Base-by-base conservation (phyloP, 2,888 invertebrate species). In the Polietes domitor region DNA sequence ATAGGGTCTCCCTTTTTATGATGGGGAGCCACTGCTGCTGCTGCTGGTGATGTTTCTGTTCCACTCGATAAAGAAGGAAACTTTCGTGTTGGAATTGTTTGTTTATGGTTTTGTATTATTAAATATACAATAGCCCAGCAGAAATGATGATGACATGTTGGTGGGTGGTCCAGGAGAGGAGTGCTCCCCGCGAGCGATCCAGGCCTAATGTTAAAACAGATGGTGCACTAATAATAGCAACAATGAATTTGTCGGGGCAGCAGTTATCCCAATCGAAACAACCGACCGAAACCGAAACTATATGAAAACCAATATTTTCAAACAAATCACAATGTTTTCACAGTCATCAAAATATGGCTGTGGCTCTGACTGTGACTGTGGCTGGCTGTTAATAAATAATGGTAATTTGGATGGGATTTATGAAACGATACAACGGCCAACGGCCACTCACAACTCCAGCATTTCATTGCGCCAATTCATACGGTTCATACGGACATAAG, bases 81-180 rank as follows among this genome's bases (percentile, higher is more conserved):
- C 15, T 68, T 68, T 68, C 43, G 43, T 43, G 41, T 43, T 68
- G 43, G 68, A 68, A 68, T 68, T 68, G 68, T 68, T 68, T 68
- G 68, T 68, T 68, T 68, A 43, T 43, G 68, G 68, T 24, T 24
- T 19, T 21, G 68, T 24, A 68, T 68, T 43, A 68, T 68, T 43
- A 43, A 68, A 68, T 68, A 68, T 43, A 68, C 68, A 68, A 68
- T 68, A 24, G 68, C 21, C 68, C 19, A 37, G 43, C 37, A 68
- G 24, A 43, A 68, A 68, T 68, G 68, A 68, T 65, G 65, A 65
- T 32, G 65, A 41, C 58, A 58, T 58, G 58, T 26, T 12, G 10
- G 58, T 15, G 24, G 12, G 24, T 12, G 24, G 26, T 58, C n/a
- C 47, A n/a, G 47, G 47, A 41, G 41, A 7, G 9, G 50, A 17